Base-by-base conservation (phyloP, 2,888 invertebrate species). In the Pasiphila rectangulata region DNA sequence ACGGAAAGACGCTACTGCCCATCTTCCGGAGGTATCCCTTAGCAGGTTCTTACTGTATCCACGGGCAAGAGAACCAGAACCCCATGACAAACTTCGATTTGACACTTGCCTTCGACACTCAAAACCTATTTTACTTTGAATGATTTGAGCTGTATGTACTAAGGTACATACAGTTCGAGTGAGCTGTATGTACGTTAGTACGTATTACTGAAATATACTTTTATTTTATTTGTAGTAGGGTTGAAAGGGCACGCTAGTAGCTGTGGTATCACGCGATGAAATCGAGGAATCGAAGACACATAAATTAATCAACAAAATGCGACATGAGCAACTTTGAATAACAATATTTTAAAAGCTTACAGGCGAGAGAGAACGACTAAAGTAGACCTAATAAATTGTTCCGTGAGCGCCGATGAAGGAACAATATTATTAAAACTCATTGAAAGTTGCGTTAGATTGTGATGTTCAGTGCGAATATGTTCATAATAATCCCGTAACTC, bases 361-460 rank as follows among this genome's bases (percentile, higher is more conserved):
- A n/a, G 5, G 6, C n/a, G 29, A 29, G 5, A 30, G 19, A 25
- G 15, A n/a, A n/a, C 24, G 24, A 35, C 25, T n/a, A 42, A 45
- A 38, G 23, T 17, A 30, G 6, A 41, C 19, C 13, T 20, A 27
- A n/a, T 32, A 38, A 27, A 39, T 27, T 45, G 29, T 27, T 38
- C 9, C n/a, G 15, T 19, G 5, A 15, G 32, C 10, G 20, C 20
- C 13, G 15, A 20, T 34, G 25, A 25, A 24, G 25, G 25, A 15
- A 39, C 20, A 41, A 37, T 13, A 12, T 47, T 47, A 25, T 25
- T 12, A 37, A 37, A 21, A 34, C 34, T 44, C 39, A 19, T 48
- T 39, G 23, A 29, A 43, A 43, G 35, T 35, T 43, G 10, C 6
- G 10, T 17, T 27, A 43, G 39, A 29, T 35, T 43, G 10, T 4